Conservation (phyloP, 2,113 vertebrate species). For the Podocnemis expansa region DNA sequence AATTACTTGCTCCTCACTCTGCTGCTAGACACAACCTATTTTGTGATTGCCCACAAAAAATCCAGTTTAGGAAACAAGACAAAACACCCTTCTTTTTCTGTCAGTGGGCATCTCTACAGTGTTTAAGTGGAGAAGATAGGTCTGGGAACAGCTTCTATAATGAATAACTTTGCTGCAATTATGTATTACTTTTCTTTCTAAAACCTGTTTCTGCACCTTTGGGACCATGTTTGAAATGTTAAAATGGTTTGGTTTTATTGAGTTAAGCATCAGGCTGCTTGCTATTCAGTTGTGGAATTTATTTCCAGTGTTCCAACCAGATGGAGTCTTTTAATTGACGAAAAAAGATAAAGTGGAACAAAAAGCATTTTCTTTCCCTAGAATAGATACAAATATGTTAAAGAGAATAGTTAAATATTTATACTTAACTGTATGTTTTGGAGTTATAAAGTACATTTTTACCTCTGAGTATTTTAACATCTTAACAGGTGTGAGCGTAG, state of each 20-base stretch:
- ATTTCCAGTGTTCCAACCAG: not conserved
- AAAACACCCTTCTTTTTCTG: not conserved
- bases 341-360: accelerated
- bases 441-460: constrained; percentile 2
- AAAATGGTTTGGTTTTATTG: not conserved
- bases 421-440: not conserved
- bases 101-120: not conserved
- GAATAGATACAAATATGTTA: not conserved
- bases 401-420: not conserved
- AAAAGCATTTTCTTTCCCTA: not conserved
- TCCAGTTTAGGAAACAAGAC: not conserved
- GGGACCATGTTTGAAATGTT: not conserved
- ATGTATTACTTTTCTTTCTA: not conserved
- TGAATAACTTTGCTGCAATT: not conserved
- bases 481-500: constrained; percentile 85
- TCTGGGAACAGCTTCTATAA: not conserved
- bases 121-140: not conserved
- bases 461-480: constrained; percentile 1
- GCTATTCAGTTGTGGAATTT: not conserved
- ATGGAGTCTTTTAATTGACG: not conserved
- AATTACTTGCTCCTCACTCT: not conserved
- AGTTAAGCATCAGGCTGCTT: not conserved
- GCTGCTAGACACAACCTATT: not conserved
- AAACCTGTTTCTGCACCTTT: not conserved
- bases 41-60: not conserved